phyloP scores from a whole-genome alignment of 2,888 invertebrate species.

The Aporophyla lueneburgensis region DNA sequence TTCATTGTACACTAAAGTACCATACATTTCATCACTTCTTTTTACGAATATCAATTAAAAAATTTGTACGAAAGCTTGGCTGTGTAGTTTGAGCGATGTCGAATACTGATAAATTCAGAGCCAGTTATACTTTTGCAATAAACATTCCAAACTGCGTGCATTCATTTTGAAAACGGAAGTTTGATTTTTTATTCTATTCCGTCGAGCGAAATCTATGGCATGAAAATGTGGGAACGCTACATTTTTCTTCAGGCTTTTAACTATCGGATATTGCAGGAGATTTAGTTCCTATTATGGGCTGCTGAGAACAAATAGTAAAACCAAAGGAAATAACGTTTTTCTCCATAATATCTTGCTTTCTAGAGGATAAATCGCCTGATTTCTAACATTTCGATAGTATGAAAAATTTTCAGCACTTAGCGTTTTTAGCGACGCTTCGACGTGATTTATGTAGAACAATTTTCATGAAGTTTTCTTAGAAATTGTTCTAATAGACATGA shows the following conservation, averaged over 20 bases:
- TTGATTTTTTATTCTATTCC: constrained; percentile 9
- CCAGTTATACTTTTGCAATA: not conserved
- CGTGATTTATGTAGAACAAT: too few species aligned
- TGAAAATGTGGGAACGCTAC: not conserved
- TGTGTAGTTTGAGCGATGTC: not conserved
- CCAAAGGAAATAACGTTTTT: constrained; percentile 6
- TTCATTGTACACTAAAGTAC: constrained; percentile 20
- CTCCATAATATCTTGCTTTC: not conserved
- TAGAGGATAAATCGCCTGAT: not conserved
- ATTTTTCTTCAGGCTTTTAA: not conserved
- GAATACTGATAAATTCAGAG: not conserved
- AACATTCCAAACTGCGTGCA: not conserved
- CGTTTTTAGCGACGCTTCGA: too few species aligned
- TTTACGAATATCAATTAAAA: not conserved
- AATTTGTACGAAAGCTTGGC: not conserved
- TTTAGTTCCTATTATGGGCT: not conserved
- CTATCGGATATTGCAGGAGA: not conserved
- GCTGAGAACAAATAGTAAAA: not conserved
- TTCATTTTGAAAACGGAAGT: not conserved
- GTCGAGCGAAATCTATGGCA: not conserved
- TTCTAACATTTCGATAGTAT: not conserved
- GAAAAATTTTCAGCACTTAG: too few species aligned
- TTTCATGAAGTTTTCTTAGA: too few species aligned
- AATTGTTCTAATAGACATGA: too few species aligned
- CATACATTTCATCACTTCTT: constrained; percentile 15